phyloP scores from a whole-genome alignment of 2,888 invertebrate genomes.

The Furcula furcula region DNA sequence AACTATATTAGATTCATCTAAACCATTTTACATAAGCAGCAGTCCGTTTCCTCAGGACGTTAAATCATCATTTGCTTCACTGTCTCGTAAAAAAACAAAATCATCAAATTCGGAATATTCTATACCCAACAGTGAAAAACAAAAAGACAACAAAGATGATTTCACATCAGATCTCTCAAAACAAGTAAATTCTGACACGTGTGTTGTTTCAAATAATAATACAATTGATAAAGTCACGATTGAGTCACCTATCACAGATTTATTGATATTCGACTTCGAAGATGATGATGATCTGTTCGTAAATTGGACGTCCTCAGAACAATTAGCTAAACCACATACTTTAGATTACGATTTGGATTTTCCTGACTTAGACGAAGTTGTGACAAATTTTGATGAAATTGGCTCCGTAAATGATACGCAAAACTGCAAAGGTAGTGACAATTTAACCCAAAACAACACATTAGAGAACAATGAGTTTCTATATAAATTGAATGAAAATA shows the following conservation, averaged over 20 bases:
- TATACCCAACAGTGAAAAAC: background rate
- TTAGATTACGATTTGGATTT: constrained; percentile 6
- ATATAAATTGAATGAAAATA: constrained; percentile 17
- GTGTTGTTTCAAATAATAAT: background rate
- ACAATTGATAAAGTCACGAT: constrained; percentile 1
- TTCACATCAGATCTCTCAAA: background rate
- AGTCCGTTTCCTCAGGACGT: constrained; percentile 53
- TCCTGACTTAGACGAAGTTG: constrained; percentile 10
- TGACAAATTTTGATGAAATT: constrained; percentile 7
- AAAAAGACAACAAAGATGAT: background rate
- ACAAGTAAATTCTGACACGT: background rate
- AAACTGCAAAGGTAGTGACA: constrained; percentile 3
- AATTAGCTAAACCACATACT: too few relatives aligned
- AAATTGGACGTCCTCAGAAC: constrained; percentile 2
- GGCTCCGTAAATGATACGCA: constrained; percentile 1
- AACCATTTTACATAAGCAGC: constrained; percentile 49
- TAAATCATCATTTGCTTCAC: constrained; percentile 35
- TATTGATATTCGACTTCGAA: background rate
- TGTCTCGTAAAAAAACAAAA: constrained; percentile 8
- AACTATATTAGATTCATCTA: constrained; percentile 42
- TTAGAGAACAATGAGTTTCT: constrained; percentile 13
- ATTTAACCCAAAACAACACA: constrained; percentile 7
- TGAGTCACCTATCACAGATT: constrained; percentile 1
- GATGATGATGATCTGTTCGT: background rate
- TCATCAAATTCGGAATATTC: constrained; percentile 2